Percentiles rank a stretch among this genome's conserved stretches.
Evolutionary conservation across 2,888 invertebrate genomes (phyloP).

Genomic region (Lasius platythorax): DNA sequence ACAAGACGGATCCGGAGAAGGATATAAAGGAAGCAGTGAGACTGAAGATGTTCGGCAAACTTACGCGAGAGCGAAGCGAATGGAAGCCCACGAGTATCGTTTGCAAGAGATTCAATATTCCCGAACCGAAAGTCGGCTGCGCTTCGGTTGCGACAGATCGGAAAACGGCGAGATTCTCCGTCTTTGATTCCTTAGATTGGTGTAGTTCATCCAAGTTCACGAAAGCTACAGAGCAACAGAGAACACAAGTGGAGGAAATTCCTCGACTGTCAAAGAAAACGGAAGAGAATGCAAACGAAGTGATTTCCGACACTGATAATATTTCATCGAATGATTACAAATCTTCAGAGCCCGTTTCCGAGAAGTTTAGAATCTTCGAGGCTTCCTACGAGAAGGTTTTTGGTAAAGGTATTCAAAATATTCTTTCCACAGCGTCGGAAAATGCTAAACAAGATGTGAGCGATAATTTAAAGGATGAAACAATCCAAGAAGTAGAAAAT

Average conservation of each 20-base stretch:
- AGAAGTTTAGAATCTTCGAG: conserved; percentile 77
- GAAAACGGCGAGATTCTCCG: conserved; percentile 90
- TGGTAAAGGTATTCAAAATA: conserved; percentile 66
- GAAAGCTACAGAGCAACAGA: conserved; percentile 70
- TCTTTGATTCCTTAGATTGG: conserved; percentile 92
- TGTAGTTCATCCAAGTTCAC: conserved; percentile 86
- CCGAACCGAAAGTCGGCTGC: conserved; percentile 91
- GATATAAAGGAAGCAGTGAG: conserved; percentile 91
- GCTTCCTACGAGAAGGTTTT: conserved; percentile 81
- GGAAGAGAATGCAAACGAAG: neutral
- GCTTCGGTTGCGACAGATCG: conserved; percentile 86
- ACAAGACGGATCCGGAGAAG: conserved; percentile 75
- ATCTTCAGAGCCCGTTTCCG: conserved; percentile 57
- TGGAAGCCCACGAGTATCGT: conserved; percentile 96
- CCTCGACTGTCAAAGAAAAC: neutral
- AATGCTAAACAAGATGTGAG: conserved; percentile 2
- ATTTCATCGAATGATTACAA: conserved; percentile 27
- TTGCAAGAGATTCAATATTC: conserved; percentile 97
- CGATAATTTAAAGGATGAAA: conserved; percentile 25
- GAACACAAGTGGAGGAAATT: conserved; percentile 4
- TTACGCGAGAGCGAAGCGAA: conserved; percentile 89
- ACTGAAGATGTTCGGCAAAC: conserved; percentile 92
- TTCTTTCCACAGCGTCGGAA: conserved; percentile 27
- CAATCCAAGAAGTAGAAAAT: neutral
- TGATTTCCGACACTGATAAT: neutral